A percentile compares a stretch with the other conserved stretches of the same genome.
These are phyloP conservation scores for Lepus americanus DNA, from an alignment of 2,113 vertebrate genomes.

Conservation along the genomic window DNA sequence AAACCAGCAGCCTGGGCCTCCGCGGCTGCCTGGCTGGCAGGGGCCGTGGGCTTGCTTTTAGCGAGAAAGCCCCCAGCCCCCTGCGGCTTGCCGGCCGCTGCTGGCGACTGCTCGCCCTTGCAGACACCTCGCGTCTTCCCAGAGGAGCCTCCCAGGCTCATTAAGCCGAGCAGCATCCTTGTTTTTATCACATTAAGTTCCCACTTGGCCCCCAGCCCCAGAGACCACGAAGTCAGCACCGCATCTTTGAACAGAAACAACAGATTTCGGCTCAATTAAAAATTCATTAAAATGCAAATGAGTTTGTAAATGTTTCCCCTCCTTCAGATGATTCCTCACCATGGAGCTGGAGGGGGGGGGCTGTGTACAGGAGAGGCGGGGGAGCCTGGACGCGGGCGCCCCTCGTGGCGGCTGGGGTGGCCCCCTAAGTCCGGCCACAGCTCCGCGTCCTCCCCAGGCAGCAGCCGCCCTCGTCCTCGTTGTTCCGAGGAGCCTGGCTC, in stretches of 20 bases:
- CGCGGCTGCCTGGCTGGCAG: not conserved
- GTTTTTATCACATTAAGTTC: slow-evolving; percentile 90
- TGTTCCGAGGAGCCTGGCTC: slow-evolving; percentile 2
- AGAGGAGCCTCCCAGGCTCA: slow-evolving; percentile 87
- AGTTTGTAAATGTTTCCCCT: slow-evolving; percentile 84
- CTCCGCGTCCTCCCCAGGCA: not conserved
- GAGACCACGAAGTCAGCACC: slow-evolving; percentile 89
- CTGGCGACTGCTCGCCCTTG: slow-evolving; percentile 29
- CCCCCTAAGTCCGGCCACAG: not conserved
- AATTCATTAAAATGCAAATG: slow-evolving; percentile 94
- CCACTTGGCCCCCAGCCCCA: slow-evolving; percentile 87
- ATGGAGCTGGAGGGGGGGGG: slow-evolving; percentile 83
- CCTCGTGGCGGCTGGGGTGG: not conserved
- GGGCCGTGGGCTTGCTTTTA: not conserved
- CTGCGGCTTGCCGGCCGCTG: not conserved
- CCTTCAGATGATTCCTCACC: slow-evolving; percentile 84
- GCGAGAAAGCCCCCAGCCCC: not conserved
- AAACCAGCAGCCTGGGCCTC: not conserved
- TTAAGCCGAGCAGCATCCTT: slow-evolving; percentile 90
- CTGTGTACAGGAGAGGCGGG: slow-evolving; percentile 40
- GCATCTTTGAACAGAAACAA: slow-evolving; percentile 92
- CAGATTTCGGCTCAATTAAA: slow-evolving; percentile 93
- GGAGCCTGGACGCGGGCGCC: not conserved
- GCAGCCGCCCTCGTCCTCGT: not conserved
- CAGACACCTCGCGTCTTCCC: slow-evolving; percentile 66